These are phyloP conservation scores for Synergus gifuensis DNA, from an alignment of 2,888 invertebrate species.

Conservation along the genomic window DNA sequence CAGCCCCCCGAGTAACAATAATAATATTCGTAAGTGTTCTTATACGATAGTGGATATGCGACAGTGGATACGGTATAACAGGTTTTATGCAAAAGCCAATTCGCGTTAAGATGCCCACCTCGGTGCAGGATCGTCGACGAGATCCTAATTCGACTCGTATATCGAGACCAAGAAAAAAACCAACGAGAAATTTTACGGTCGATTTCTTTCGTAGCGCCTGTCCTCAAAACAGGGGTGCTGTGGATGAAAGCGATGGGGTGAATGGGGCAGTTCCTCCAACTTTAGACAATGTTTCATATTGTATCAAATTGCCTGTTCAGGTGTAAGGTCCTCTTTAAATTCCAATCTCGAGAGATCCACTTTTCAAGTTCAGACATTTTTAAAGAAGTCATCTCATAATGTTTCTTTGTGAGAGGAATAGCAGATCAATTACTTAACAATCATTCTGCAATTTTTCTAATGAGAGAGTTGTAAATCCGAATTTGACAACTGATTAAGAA, in stretches of 20 bases:
- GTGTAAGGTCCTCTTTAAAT: slow-evolving; percentile 29
- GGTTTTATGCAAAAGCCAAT: slow-evolving; percentile 62
- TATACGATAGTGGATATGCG: slow-evolving; percentile 55
- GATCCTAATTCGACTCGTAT: slow-evolving; percentile 62
- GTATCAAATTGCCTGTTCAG: slow-evolving; percentile 36
- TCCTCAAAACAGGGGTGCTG: slow-evolving; percentile 30
- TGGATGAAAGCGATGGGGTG: slow-evolving; percentile 35
- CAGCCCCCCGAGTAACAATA: slow-evolving; percentile 54
- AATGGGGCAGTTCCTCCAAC: slow-evolving; percentile 28
- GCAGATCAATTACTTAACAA: too few species aligned
- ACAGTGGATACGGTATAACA: slow-evolving; percentile 54
- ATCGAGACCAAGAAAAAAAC: slow-evolving; percentile 48
- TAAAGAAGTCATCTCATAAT: too few species aligned
- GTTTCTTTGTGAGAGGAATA: too few species aligned
- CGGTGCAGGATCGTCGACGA: slow-evolving; percentile 57
- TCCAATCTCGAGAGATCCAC: neutral
- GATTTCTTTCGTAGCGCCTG: slow-evolving; percentile 46
- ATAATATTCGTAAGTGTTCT: slow-evolving; percentile 61
- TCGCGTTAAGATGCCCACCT: slow-evolving; percentile 53
- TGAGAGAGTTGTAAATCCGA: neutral
- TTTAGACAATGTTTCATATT: slow-evolving; percentile 34
- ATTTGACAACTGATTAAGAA: too few species aligned
- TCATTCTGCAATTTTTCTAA: too few species aligned
- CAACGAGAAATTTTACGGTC: slow-evolving; percentile 54
- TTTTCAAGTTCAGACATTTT: too few species aligned